Base-by-base conservation (phyloP, 1,140 invertebrate genomes). In the Lithobius niger region DNA sequence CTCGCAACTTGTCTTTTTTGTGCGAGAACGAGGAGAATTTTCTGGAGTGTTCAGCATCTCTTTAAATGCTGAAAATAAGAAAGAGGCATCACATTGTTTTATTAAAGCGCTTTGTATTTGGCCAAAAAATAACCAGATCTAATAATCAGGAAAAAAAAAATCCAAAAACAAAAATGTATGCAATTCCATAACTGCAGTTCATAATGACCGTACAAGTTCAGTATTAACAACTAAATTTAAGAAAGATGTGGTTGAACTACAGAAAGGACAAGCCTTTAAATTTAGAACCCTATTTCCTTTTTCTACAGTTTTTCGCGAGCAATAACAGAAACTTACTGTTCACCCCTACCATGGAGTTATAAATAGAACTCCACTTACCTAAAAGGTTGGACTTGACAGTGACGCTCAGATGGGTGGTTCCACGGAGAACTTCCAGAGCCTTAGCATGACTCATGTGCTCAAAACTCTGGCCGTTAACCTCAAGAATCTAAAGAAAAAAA, bases 331-430 rank as follows among this genome's bases (percentile, higher is more conserved):
- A n/a, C n/a, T n/a, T n/a, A n/a, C n/a, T n/a, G n/a, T n/a, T n/a
- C n/a, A n/a, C n/a, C n/a, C n/a, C n/a, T n/a, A n/a, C n/a, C n/a
- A n/a, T n/a, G n/a, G n/a, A n/a, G n/a, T n/a, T n/a, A n/a, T n/a
- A n/a, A n/a, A n/a, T n/a, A n/a, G n/a, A 56, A n/a, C n/a, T 13
- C 4, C n/a, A 59, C 65, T 64, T 63, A 77, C 77, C 75, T 58
- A 96, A 77, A 58, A 97, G 79, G 78, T 99, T 99, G 61, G 91
- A 96, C 75, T 97, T 97, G 16, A 98, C 90, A 40, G 88, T 92
- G 61, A 99, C 88, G 67, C 87, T 91, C 40, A 98, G 76, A 74
- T 98, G 95, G 51, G 94, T 98, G 22, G 92, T 90, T 42, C 88
- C 85, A 56, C 83, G 80, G 0, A 99, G 78, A 52, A 97, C 84